Evolutionary conservation across 1,140 invertebrate genomes (phyloP), one percentile per base, ranked within the genome.

Genomic region (Drosophila pectinifera): DNA sequence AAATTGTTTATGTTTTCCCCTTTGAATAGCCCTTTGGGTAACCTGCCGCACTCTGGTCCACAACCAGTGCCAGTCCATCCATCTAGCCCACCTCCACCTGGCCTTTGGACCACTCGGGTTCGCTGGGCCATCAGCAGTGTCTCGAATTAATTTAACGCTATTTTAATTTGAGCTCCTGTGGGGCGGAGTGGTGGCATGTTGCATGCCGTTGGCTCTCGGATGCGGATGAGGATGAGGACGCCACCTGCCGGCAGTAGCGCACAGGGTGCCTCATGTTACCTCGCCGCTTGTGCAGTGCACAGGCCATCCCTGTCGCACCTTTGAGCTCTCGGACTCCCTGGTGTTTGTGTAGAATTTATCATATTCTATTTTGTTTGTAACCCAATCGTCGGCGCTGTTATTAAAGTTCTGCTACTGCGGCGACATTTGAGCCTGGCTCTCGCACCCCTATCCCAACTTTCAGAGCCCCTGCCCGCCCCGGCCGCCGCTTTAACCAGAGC

Each of bases 341-440:
- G 75, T 89, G 79, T 75, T 76, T 80, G 84, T 79, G 58, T 88
- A 88, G 83, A 88, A 83, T 88, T 88, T 88, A 88, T 88, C 83
- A 88, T 88, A 88, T 88, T 88, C 83, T 89, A 88, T 88, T 88
- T 88, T 88, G 83, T 88, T 88, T 88, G 83, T 88, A 88, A 88
- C 78, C 62, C 62, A 83, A 88, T 88, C 72, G 88, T 59, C 48
- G 63, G 49, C 72, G 83, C 63, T 88, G 83, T 88, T 88, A 88
- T 88, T 89, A 88, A 88, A 88, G 83, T 88, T 88, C 83, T 88
- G 84, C 84, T 80, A 72, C 81, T 86, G 84, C 43, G 59, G 80
- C 76, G 84, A 77, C 68, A 88, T 88, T 88, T 80, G 83, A 88
- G 84, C 70, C 67, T 42, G 51, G 62, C 64, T 51, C 56, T 48